Evolutionary conservation across 2,797 vertebrate species (phyloP).

Genomic region (Helarctos malayanus): DNA sequence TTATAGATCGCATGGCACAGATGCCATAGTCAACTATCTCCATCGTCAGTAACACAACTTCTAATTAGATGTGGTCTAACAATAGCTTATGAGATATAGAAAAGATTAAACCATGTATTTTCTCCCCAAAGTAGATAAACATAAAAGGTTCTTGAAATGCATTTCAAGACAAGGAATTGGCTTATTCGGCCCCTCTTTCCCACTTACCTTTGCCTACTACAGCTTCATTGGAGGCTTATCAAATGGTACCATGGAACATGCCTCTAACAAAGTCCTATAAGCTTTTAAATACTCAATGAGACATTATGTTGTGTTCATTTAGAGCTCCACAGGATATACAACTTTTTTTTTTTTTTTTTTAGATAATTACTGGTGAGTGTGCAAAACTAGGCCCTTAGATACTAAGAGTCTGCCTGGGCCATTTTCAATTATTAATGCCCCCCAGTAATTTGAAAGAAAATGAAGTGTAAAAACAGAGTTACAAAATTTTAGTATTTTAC

Average conservation of each 20-base stretch:
- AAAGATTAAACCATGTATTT: neutral
- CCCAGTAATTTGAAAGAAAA: neutral
- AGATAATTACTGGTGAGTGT: neutral
- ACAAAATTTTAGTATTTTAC: neutral
- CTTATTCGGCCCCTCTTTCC: neutral
- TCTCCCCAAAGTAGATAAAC: neutral
- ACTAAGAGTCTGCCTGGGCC: neutral
- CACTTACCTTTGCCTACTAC: neutral
- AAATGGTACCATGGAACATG: neutral
- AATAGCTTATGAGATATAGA: neutral
- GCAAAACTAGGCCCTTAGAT: neutral
- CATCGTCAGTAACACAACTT: neutral
- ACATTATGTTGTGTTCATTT: neutral
- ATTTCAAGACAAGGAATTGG: slow-evolving; percentile 7
- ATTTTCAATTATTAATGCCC: neutral
- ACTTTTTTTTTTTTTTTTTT: neutral
- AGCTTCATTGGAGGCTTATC: neutral
- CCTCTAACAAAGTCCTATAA: neutral
- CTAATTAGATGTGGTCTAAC: neutral
- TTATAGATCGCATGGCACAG: neutral
- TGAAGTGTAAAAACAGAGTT: neutral
- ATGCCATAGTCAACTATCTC: neutral
- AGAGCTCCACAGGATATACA: neutral
- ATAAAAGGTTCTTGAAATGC: neutral
- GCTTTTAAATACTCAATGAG: neutral